phyloP scores from a whole-genome alignment of 2,113 vertebrate species.

The Leptocoma aspasia region DNA sequence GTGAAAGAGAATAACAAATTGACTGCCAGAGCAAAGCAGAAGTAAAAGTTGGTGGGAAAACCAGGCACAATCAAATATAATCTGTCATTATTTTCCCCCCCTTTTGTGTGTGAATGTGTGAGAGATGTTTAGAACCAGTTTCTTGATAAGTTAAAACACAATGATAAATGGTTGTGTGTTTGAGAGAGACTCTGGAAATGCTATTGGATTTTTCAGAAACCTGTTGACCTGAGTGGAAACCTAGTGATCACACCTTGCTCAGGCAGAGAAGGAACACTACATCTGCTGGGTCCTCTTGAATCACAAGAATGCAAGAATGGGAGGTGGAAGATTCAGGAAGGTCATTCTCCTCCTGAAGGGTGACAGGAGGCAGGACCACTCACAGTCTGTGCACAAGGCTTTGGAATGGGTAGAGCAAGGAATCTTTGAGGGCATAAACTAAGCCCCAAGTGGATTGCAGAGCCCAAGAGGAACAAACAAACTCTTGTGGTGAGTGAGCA shows the following conservation, averaged over 20 bases:
- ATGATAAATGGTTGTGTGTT: background rate
- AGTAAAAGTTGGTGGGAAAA: background rate
- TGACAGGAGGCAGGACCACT: background rate
- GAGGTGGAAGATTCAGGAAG: background rate
- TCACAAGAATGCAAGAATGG: fast-evolving
- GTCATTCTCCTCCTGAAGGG: background rate
- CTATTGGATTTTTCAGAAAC: background rate
- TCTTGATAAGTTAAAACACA: background rate
- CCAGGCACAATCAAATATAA: background rate
- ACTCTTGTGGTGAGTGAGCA: background rate
- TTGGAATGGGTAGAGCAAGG: background rate
- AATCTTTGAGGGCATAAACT: background rate
- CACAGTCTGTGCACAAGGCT: background rate
- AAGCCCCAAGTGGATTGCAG: background rate
- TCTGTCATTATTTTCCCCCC: background rate
- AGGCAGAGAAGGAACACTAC: background rate
- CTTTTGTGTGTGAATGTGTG: fast-evolving
- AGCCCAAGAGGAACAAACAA: background rate
- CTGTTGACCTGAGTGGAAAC: background rate
- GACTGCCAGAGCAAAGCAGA: background rate
- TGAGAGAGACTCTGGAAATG: background rate
- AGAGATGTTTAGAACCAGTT: background rate
- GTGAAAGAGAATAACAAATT: background rate
- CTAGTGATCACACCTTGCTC: fast-evolving
- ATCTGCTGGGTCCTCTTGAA: background rate